These are phyloP conservation scores for Drosophila busckii DNA, from an alignment of 1,140 invertebrate species.

Conservation along the genomic window DNA sequence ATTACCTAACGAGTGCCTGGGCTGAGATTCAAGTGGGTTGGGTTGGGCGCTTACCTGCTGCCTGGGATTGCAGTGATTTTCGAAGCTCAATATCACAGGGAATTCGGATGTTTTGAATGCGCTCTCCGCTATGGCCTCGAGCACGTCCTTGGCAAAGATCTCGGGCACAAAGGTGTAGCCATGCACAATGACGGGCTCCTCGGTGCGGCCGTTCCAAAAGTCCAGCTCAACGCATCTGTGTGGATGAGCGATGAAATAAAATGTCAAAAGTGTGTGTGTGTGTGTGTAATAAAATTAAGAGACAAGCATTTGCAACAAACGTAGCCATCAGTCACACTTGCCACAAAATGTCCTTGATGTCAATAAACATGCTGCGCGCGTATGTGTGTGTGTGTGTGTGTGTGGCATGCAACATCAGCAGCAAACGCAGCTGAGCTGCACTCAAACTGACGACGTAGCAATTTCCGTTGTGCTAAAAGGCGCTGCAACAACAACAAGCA, in stretches of 20 bases:
- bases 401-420: neutral
- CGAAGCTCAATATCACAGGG: slow-evolving; percentile 97
- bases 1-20: slow-evolving; percentile 70
- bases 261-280: slow-evolving; percentile 28
- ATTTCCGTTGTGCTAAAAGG: slow-evolving; percentile 34
- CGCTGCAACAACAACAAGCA: slow-evolving; percentile 20
- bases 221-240: slow-evolving; percentile 94
- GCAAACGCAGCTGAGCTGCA: slow-evolving; percentile 5
- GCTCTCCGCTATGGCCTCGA: slow-evolving; percentile 97
- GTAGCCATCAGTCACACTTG: no score
- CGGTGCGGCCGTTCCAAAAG: slow-evolving; percentile 97
- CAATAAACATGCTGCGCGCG: no score
- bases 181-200: slow-evolving; percentile 98
- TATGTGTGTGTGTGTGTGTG: no score
- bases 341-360: no score
- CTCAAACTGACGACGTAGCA: slow-evolving; percentile 42
- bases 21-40: slow-evolving; percentile 45
- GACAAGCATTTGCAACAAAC: no score
- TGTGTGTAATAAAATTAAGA: no score
- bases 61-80: slow-evolving; percentile 97
- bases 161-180: slow-evolving; percentile 98
- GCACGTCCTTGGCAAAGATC: slow-evolving; percentile 95
- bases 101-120: slow-evolving; percentile 99
- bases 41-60: slow-evolving; percentile 83
- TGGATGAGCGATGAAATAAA: slow-evolving; percentile 36